Conservation (phyloP, 2,113 vertebrate species). For the Peromyscus californicus region DNA sequence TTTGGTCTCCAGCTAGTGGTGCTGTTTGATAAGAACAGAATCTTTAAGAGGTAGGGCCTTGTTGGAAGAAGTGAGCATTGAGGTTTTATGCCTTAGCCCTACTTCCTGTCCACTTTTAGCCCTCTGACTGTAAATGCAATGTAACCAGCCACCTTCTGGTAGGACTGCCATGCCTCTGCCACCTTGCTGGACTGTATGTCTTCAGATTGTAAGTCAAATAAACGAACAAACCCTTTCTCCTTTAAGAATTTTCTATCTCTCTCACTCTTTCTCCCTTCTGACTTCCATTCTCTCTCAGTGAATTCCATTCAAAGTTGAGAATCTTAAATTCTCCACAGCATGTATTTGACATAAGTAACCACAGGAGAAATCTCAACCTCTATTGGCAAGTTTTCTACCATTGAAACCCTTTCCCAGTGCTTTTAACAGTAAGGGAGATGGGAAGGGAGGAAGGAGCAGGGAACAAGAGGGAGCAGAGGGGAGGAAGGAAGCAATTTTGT, state of each 20-base stretch:
- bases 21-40: not conserved
- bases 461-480: accelerated
- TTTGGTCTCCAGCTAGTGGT: not conserved
- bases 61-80: not conserved
- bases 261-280: not conserved
- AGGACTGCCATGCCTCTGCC: not conserved
- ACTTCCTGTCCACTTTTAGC: not conserved
- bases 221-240: not conserved
- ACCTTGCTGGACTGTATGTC: not conserved
- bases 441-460: not conserved
- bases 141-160: not conserved
- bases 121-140: not conserved
- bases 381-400: slow-evolving; percentile 23
- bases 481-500: not conserved
- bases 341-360: not conserved
- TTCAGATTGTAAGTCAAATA: not conserved
- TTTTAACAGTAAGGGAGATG: not conserved
- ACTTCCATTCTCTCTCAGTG: not conserved
- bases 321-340: not conserved
- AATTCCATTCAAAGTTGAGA: slow-evolving; percentile 37
- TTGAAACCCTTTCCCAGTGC: not conserved
- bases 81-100: not conserved
- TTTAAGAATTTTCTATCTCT: not conserved
- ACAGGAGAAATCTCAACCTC: slow-evolving; percentile 20
- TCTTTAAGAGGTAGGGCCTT: not conserved